Base-by-base conservation (phyloP, 1,140 invertebrate genomes). In the Macrobrachium rosenbergii region DNA sequence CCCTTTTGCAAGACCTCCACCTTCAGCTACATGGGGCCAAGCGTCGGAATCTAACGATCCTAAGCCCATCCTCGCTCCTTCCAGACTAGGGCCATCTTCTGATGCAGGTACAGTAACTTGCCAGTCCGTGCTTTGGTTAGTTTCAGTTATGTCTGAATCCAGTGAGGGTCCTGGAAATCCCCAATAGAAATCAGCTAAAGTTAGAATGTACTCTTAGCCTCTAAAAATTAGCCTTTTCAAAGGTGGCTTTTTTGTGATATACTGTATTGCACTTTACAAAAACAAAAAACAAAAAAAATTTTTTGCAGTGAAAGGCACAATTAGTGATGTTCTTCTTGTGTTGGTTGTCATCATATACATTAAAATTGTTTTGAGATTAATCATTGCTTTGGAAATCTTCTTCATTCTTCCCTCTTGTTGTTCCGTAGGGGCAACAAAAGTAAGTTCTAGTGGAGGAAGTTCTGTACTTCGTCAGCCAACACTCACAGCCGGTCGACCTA, bases 31-130 rank as follows among this genome's bases (percentile, higher is more conserved):
- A 19, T 86, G 83, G 83, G 83, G 83, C 37, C 60, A 52, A 52
- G 52, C 67, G 52, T 52, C 75, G 5, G 83, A 86, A 63, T 86
- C 83, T 43, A 79, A 62, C 16, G 83, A 86, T 21, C 83, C 79
- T 17, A 76, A 76, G 62, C 83, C 83, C 78, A 86, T 86, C 76
- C 67, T 86, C 12, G 83, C 83, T 21, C 83, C 83, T 37, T 43
- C 83, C n/a, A 80, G 59, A 63, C n/a, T 86, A 45, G 67, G 17
- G 19, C 78, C 83, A 37, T 67, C 52, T 21, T 23, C 77, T 72
- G 83, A 86, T 37, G 69, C 83, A 73, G 83, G 83, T 86, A 59
- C 52, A 19, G 17, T 23, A 16, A n/a, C 37, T 23, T 19, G 16
- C 3, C 19, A 43, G 5, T 14, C 0, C 28, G 0, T 45, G n/a